These are phyloP conservation scores for Platorchestia sp. DNA, from an alignment of 1,140 invertebrate species.

Conservation along the genomic window DNA sequence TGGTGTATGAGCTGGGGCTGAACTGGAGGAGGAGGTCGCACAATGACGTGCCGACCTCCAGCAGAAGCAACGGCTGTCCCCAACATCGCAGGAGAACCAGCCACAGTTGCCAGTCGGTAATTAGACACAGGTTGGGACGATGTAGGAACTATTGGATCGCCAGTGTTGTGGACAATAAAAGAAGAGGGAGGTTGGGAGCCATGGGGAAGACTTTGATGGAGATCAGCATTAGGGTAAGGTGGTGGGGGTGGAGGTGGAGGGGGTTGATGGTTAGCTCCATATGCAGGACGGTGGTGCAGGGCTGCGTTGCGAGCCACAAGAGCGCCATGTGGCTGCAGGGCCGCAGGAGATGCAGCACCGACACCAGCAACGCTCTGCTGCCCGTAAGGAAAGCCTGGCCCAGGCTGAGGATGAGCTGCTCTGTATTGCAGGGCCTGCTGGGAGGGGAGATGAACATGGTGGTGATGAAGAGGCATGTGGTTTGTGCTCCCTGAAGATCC, in stretches of 20 bases:
- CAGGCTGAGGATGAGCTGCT: conserved; percentile 37
- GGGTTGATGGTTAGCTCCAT: conserved; percentile 41
- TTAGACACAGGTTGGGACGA: neutral
- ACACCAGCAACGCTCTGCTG: neutral
- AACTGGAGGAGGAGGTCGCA: conserved; percentile 79
- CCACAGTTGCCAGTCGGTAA: neutral
- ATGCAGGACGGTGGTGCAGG: conserved; percentile 38
- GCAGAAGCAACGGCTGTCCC: neutral
- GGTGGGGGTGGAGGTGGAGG: conserved; percentile 54
- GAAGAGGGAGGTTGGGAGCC: conserved; percentile 24
- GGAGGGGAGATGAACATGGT: conserved; percentile 19
- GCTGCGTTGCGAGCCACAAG: neutral
- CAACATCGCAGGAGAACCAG: neutral
- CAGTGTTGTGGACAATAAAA: conserved; percentile 17
- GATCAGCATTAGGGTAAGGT: conserved; percentile 54
- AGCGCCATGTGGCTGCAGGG: conserved; percentile 16
- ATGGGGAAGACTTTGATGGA: neutral
- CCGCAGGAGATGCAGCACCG: neutral
- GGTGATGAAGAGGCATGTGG: conserved; percentile 18
- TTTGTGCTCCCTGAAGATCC: conserved; percentile 1
- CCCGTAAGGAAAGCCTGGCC: neutral
- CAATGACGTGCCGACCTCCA: conserved; percentile 14
- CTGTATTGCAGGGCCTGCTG: conserved; percentile 19
- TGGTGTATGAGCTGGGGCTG: conserved; percentile 67
- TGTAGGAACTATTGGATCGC: neutral